Conservation (phyloP, 64 coral and sea anemone species). For the Hydrozoanthus tunicans region DNA sequence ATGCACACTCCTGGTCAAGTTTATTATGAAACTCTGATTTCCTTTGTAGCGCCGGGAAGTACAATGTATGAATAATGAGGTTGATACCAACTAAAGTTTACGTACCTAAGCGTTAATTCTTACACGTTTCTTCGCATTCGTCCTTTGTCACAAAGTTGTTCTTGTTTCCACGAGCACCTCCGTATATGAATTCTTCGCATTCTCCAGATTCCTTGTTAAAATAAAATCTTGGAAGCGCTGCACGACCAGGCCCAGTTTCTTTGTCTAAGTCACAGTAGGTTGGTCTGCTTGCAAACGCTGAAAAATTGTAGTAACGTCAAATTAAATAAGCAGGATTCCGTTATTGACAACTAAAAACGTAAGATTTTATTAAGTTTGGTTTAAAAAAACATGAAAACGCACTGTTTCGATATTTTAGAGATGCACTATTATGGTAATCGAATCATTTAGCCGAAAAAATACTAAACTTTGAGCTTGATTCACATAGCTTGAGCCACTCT, state of each 20-base stretch:
- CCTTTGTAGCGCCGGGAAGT: no score
- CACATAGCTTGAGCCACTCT: neutral
- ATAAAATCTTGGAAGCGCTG: conserved; percentile 67
- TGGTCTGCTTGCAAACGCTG: neutral
- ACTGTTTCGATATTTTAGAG: no score
- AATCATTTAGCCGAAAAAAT: no score
- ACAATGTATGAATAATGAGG: no score
- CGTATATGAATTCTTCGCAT: conserved; percentile 75
- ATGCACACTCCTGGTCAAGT: no score
- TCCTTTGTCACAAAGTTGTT: conserved; percentile 77
- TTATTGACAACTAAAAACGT: no score
- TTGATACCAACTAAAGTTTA: no score
- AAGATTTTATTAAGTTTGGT: no score
- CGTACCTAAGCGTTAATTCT: neutral
- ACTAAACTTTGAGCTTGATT: neutral
- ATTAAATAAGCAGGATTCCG: neutral
- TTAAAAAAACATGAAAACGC: no score
- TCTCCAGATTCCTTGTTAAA: conserved; percentile 52
- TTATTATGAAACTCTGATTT: no score
- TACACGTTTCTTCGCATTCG: conserved; percentile 57
- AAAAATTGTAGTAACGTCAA: neutral
- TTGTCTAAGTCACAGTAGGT: conserved; percentile 5
- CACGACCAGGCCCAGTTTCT: neutral
- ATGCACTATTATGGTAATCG: no score
- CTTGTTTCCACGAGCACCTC: conserved; percentile 63